A percentile compares a stretch with the other conserved stretches of the same genome.
These are phyloP conservation scores for Megaceryle maxima DNA, from an alignment of 2,113 vertebrate species.

Conservation along the genomic window DNA sequence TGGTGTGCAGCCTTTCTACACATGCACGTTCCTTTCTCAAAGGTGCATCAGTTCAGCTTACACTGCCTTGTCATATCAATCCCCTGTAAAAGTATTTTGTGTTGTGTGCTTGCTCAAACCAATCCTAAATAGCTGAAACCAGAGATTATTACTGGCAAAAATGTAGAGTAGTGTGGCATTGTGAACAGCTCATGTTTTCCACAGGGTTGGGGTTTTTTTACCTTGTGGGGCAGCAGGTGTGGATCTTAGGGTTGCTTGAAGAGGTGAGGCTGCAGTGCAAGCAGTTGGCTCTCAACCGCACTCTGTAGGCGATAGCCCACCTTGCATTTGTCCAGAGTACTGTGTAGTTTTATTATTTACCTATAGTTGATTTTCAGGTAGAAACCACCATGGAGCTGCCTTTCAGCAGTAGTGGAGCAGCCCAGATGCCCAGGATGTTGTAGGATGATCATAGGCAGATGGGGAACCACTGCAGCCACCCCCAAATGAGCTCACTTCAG, in stretches of 20 bases:
- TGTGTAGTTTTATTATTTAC: not conserved
- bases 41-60: not conserved
- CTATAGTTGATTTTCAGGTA: not conserved
- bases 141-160: not conserved
- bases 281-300: accelerated
- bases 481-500: not conserved
- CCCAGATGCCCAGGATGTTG: not conserved
- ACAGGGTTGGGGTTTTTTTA: not conserved
- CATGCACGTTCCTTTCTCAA: accelerated
- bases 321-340: not conserved
- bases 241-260: accelerated
- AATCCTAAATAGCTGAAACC: not conserved
- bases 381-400: not conserved
- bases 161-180: not conserved
- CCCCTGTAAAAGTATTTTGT: not conserved
- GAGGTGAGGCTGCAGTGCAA: not conserved
- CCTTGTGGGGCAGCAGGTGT: not conserved
- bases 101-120: accelerated
- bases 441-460: not conserved
- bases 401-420: not conserved
- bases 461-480: not conserved
- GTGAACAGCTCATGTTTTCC: not conserved
- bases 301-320: accelerated
- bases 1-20: not conserved
- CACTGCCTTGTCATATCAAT: accelerated